Evolutionary conservation across 2,888 invertebrate genomes (phyloP).

Genomic region (Sarcophaga caerulescens): DNA sequence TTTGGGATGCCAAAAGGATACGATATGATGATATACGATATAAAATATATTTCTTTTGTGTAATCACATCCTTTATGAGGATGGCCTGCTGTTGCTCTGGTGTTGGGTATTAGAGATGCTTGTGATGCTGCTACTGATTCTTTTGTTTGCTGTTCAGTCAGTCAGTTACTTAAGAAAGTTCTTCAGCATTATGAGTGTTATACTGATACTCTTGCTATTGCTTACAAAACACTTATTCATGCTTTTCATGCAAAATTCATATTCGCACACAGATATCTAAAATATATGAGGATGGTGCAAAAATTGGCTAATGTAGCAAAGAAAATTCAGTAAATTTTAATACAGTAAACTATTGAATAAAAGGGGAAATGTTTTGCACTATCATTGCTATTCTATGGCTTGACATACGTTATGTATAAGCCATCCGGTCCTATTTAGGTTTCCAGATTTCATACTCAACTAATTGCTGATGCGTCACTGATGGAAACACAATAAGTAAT

Average conservation of each 20-base stretch:
- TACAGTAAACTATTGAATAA: too few relatives aligned
- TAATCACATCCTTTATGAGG: slow-evolving; percentile 34
- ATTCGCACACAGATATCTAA: not conserved
- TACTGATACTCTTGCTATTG: slow-evolving; percentile 41
- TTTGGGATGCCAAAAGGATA: not conserved
- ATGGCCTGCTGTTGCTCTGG: slow-evolving; percentile 18
- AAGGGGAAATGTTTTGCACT: too few relatives aligned
- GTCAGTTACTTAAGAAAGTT: slow-evolving; percentile 34
- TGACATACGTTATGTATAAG: too few relatives aligned
- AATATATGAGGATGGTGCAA: not conserved
- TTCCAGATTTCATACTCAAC: too few relatives aligned
- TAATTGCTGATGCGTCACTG: too few relatives aligned
- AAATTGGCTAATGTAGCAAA: too few relatives aligned
- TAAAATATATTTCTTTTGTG: slow-evolving; percentile 31
- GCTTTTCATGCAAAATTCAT: slow-evolving; percentile 3
- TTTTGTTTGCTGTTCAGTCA: slow-evolving; percentile 23
- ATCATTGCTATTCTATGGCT: too few relatives aligned
- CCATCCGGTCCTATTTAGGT: rapidly evolving
- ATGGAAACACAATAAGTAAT: too few relatives aligned
- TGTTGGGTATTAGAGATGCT: not conserved
- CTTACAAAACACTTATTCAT: slow-evolving; percentile 62
- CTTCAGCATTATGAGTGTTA: slow-evolving; percentile 41
- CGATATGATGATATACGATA: slow-evolving; percentile 6
- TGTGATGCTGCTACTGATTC: not conserved
- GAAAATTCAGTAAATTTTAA: too few relatives aligned